Base-by-base conservation (phyloP, 2,113 vertebrate genomes). In the Pelmatolapia mariae region DNA sequence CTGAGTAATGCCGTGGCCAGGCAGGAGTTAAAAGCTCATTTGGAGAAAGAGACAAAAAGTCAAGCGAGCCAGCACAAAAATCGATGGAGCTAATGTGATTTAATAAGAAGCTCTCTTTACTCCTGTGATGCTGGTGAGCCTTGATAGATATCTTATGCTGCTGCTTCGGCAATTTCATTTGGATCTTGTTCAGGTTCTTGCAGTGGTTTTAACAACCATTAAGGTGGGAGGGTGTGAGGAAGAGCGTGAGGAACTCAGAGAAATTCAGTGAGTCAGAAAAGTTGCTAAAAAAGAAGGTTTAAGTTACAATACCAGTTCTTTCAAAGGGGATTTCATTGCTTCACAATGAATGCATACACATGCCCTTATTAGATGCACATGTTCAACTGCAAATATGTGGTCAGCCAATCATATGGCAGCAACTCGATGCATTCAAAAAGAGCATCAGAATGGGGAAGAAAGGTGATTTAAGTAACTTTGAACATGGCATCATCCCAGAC, bases 51-150 rank as follows among this genome's bases (percentile, higher is more conserved):
- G 92, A 95, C 91, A 91, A 94, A 95, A 95, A 91, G 86, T 82
- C 9, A 56, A 92, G 87, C 76, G 40, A 88, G 92, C 95, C 94
- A 95, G 94, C 78, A 47, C 76, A 50, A 91, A 89, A 92, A 96
- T 96, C 93, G 91, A 95, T 96, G 91, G 79, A 87, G 83, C 93
- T 94, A 95, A 95, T 95, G 94, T 94, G 94, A 96, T 96, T 96
- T 96, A 96, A 96, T 96, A 94, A 95, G 93, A 94, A 87, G 88
- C 92, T 85, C 93, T 90, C 93, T 93, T 94, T 93, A 90, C 91
- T 92, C 85, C 87, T n/a, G 84, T 73, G 52, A 90, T 50, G 87
- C 90, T 56, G 80, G 78, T 91, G 89, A 94, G 83, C 89, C 83
- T 87, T 95, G 95, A 96, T 94, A 91, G 94, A 95, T 95, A 94